These are phyloP conservation scores for Epinotia demarniana DNA, from an alignment of 2,888 invertebrate species.

Conservation along the genomic window DNA sequence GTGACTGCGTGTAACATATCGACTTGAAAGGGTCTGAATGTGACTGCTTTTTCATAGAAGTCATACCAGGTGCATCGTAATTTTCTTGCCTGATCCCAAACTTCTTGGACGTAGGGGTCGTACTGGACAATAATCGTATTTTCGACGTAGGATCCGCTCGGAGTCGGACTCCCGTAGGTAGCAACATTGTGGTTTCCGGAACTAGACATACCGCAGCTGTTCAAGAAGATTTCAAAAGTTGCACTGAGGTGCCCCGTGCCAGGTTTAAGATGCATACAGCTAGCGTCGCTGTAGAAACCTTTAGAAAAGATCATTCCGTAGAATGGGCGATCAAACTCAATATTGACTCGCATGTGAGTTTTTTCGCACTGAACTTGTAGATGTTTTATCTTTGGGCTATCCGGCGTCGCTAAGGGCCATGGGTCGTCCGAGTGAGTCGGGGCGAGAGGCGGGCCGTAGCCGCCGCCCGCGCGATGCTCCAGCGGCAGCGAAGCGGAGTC, in stretches of 20 bases:
- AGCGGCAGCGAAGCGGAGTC: slow-evolving; percentile 92
- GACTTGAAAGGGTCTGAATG: slow-evolving; percentile 97
- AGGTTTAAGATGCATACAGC: slow-evolving; percentile 96
- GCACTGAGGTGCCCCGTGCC: slow-evolving; percentile 96
- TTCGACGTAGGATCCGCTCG: slow-evolving; percentile 96
- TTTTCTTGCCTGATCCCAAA: slow-evolving; percentile 97
- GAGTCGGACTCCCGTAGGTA: slow-evolving; percentile 93
- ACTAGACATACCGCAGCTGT: slow-evolving; percentile 97
- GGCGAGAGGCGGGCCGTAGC: slow-evolving; percentile 88
- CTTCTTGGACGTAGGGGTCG: slow-evolving; percentile 97
- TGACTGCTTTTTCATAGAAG: slow-evolving; percentile 97
- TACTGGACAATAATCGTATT: slow-evolving; percentile 98
- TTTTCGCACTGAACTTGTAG: slow-evolving; percentile 98
- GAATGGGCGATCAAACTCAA: slow-evolving; percentile 97
- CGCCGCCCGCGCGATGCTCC: slow-evolving; percentile 92
- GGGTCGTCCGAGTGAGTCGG: slow-evolving; percentile 89
- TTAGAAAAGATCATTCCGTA: slow-evolving; percentile 98
- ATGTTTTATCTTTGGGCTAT: slow-evolving; percentile 97
- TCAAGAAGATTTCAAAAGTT: slow-evolving; percentile 96
- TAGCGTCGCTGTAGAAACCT: slow-evolving; percentile 95
- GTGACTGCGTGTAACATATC: slow-evolving; percentile 98
- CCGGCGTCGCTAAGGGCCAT: slow-evolving; percentile 95
- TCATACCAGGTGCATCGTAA: slow-evolving; percentile 98
- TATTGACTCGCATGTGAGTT: slow-evolving; percentile 97
- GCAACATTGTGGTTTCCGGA: slow-evolving; percentile 95